phyloP scores from a whole-genome alignment of 2,888 invertebrate species.

The Euproctis similis region DNA sequence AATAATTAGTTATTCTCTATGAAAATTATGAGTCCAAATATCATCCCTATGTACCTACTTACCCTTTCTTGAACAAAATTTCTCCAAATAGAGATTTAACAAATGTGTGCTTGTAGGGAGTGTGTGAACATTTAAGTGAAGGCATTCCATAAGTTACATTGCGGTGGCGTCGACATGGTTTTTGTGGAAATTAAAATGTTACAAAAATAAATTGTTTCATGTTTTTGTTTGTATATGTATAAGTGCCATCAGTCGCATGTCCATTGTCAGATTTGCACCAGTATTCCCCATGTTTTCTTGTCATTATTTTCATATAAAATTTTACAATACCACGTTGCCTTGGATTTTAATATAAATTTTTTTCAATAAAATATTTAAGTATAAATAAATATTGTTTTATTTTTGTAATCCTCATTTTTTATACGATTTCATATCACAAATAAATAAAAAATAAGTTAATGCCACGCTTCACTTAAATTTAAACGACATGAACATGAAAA shows the following conservation, averaged over 20 bases:
- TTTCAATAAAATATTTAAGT: slow-evolving; percentile 75
- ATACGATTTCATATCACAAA: too few species aligned
- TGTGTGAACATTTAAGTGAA: slow-evolving; percentile 67
- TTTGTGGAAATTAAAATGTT: slow-evolving; percentile 37
- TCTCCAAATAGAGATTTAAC: slow-evolving; percentile 39
- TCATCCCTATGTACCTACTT: background rate
- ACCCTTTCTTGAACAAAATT: slow-evolving; percentile 44
- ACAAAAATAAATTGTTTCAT: slow-evolving; percentile 38
- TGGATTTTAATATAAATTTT: slow-evolving; percentile 71
- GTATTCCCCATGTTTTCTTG: slow-evolving; percentile 33
- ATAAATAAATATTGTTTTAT: slow-evolving; percentile 55
- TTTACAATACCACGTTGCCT: slow-evolving; percentile 75
- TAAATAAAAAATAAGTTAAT: too few species aligned
- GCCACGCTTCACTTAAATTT: too few species aligned
- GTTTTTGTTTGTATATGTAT: slow-evolving; percentile 36
- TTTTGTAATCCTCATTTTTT: too few species aligned
- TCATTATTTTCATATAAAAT: slow-evolving; percentile 60
- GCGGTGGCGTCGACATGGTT: slow-evolving; percentile 61
- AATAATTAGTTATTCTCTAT: slow-evolving; percentile 10
- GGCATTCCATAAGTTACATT: slow-evolving; percentile 68
- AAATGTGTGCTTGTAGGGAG: slow-evolving; percentile 58
- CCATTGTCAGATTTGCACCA: slow-evolving; percentile 18
- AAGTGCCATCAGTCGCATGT: slow-evolving; percentile 58
- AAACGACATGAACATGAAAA: too few species aligned
- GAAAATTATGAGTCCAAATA: slow-evolving; percentile 11